phyloP scores from a whole-genome alignment of 2,113 vertebrate genomes.

The Vireo altiloquus region DNA sequence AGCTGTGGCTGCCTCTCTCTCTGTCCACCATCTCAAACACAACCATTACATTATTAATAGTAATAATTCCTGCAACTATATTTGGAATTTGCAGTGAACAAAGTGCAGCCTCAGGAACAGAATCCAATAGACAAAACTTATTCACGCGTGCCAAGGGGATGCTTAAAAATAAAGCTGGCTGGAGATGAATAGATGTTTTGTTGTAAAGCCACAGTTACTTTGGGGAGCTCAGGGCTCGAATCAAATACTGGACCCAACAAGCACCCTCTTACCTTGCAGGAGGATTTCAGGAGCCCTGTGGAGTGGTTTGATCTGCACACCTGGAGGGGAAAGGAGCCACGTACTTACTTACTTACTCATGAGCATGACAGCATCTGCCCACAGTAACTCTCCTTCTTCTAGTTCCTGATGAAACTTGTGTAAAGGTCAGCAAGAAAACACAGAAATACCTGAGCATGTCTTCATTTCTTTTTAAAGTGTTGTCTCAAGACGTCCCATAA shows the following conservation, averaged over 20 bases:
- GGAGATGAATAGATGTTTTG: conserved; percentile 32
- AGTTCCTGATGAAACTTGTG: neutral
- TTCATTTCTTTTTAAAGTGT: neutral
- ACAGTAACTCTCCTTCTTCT: neutral
- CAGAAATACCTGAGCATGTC: neutral
- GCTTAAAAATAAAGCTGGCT: conserved; percentile 50
- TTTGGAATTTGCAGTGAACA: neutral
- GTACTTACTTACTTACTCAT: neutral
- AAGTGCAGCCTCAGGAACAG: conserved; percentile 11
- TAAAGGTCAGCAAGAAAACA: neutral
- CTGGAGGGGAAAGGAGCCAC: neutral
- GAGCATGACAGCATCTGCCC: neutral
- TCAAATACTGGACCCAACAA: neutral
- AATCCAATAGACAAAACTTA: neutral
- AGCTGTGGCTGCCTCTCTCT: neutral
- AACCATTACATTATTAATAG: neutral
- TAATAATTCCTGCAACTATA: neutral
- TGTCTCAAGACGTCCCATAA: neutral
- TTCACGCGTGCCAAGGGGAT: neutral
- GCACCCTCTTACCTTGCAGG: neutral
- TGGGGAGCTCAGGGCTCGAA: neutral
- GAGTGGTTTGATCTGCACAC: neutral
- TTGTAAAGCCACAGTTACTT: neutral
- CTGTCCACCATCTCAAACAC: neutral
- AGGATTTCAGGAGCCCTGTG: neutral